Base-by-base conservation (phyloP, 2,797 vertebrate species). In the Hyperoplus lanceolatus region DNA sequence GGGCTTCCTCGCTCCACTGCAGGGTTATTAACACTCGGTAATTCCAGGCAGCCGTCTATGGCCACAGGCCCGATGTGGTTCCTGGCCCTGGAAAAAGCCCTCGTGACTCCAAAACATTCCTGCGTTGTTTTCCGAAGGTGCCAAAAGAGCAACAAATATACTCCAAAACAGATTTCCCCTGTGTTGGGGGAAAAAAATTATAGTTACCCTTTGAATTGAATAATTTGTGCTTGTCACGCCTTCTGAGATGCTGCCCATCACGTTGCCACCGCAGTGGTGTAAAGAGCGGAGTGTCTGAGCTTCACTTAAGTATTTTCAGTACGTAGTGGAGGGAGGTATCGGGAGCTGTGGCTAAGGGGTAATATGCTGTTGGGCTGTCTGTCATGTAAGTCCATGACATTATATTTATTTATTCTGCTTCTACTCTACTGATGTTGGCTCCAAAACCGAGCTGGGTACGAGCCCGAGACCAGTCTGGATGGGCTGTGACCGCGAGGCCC, bases 1-100 rank as follows among this genome's bases (percentile, higher is more conserved):
- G 81, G 70, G 82, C 81, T 89, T 77, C 68, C 70, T 83, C 58
- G 74, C 85, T 78, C 80, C 78, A 11, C 83, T 86, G 89, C 88
- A 58, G 87, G 82, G 80, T 91, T 89, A 89, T 92, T 92, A 90
- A 88, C 92, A 80, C 92, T 87, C 74, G 36, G 88, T 93, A 90
- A 92, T 90, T 93, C 87, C 86, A 90, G 73, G 83, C 90, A 84
- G 86, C 84, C 82, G 69, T 57, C 86, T 75, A 45, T 51, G 55
- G 79, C 81, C 61, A 18, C 63, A 61, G 70, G 65, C 79, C 79
- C 21, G 62, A 75, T 77, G 92, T 79, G 77, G 81, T 78, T 84
- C 79, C 86, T 67, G 53, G 67, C 79, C 67, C 74, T 15, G 36
- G 73, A 65, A 82, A 82, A 82, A 82, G 54, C 60, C 75, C 49